These are phyloP conservation scores for Diabrotica balteata DNA, from an alignment of 2,888 invertebrate genomes.

Conservation along the genomic window DNA sequence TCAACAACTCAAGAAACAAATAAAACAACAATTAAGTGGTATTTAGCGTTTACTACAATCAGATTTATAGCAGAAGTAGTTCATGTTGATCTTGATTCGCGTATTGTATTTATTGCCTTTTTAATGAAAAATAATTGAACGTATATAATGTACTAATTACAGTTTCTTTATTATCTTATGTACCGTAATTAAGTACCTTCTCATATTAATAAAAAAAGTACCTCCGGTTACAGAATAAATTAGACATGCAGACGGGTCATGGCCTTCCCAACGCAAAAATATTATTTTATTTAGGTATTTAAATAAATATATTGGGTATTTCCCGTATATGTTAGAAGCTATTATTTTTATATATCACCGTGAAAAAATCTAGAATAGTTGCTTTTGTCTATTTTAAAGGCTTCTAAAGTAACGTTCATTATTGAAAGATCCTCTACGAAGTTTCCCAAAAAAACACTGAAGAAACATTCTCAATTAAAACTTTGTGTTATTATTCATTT, in stretches of 20 bases:
- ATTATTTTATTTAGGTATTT: slow-evolving; percentile 8
- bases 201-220: slow-evolving; percentile 20
- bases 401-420: too few relatives aligned
- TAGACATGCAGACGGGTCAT: slow-evolving; percentile 27
- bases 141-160: slow-evolving; percentile 20
- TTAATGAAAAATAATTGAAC: slow-evolving; percentile 23
- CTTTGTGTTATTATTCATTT: too few relatives aligned
- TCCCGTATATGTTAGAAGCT: slow-evolving; percentile 10
- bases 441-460: too few relatives aligned
- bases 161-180: slow-evolving; percentile 24
- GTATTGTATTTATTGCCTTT: slow-evolving; percentile 19
- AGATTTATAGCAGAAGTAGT: slow-evolving; percentile 7
- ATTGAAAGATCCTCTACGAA: too few relatives aligned
- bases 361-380: slow-evolving; percentile 8
- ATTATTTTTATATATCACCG: background rate
- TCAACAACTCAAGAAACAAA: background rate
- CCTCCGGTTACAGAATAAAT: slow-evolving; percentile 25
- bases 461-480: too few relatives aligned
- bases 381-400: background rate
- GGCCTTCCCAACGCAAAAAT: slow-evolving; percentile 20
- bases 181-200: slow-evolving; percentile 20
- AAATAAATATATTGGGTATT: slow-evolving; percentile 20
- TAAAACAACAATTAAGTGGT: slow-evolving; percentile 4
- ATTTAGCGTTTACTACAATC: too few relatives aligned
- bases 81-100: slow-evolving; percentile 20